Percentiles rank a stretch among this genome's conserved stretches.
phyloP scores from a whole-genome alignment of 2,888 invertebrate species.

The Apomyelois bistriatella region DNA sequence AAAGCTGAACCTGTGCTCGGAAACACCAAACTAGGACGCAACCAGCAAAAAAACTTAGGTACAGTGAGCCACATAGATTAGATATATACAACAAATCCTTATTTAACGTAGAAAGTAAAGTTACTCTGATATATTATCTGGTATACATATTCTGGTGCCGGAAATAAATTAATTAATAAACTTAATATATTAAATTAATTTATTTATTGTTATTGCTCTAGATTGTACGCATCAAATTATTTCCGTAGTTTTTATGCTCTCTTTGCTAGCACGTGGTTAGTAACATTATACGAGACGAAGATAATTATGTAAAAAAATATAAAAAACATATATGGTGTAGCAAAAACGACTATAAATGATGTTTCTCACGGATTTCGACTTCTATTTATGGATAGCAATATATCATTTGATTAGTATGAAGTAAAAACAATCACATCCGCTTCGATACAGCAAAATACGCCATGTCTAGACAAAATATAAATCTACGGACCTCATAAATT shows the following conservation, averaged over 20 bases:
- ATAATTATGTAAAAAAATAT: too few relatives aligned
- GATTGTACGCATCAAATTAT: neutral
- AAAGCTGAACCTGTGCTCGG: too few relatives aligned
- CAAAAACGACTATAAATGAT: neutral
- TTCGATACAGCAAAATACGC: neutral
- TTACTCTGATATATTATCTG: too few relatives aligned
- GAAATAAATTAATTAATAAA: neutral
- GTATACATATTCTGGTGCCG: too few relatives aligned
- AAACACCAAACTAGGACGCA: too few relatives aligned
- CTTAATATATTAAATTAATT: neutral
- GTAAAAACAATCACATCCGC: conserved; percentile 2
- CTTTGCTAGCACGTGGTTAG: neutral
- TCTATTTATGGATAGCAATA: neutral
- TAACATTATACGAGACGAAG: too few relatives aligned
- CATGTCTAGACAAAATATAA: neutral
- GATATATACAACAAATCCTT: too few relatives aligned
- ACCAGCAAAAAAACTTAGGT: too few relatives aligned
- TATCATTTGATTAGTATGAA: neutral
- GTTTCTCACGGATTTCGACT: neutral
- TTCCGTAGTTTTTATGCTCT: neutral
- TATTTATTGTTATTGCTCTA: too few relatives aligned
- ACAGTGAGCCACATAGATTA: too few relatives aligned
- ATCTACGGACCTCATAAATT: neutral
- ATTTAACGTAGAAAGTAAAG: too few relatives aligned
- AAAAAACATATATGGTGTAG: neutral